Conservation (phyloP, 2,888 invertebrate genomes). For the Sesamia inferens region DNA sequence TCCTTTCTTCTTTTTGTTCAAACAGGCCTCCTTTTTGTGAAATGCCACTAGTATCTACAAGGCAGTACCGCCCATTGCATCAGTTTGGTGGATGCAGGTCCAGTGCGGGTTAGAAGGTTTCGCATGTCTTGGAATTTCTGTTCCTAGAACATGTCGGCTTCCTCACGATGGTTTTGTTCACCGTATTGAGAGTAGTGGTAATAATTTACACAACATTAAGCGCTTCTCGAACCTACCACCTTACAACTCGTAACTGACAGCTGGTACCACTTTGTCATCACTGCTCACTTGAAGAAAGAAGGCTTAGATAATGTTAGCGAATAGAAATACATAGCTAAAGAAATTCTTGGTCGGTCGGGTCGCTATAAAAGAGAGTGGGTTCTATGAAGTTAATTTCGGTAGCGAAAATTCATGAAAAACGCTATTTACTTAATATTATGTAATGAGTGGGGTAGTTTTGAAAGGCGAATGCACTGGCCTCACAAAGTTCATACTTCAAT, state of each 20-base stretch:
- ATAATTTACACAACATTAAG: not conserved
- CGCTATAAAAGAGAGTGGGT: conserved; percentile 9
- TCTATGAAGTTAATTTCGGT: conserved; percentile 15
- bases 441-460: not conserved
- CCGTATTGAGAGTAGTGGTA: not conserved
- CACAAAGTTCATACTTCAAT: not conserved
- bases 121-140: not conserved
- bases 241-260: no score
- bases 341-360: conserved; percentile 10
- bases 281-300: not conserved
- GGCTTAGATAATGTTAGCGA: not conserved
- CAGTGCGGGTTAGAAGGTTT: not conserved
- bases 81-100: not conserved
- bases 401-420: conserved; percentile 5
- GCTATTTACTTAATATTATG: no score
- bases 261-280: no score
- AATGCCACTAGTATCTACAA: no score
- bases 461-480: no score
- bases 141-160: not conserved
- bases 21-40: not conserved
- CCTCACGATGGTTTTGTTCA: not conserved
- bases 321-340: conserved; percentile 15
- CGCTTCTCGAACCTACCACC: no score
- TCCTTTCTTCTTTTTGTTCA: not conserved
- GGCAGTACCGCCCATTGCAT: no score